Conservation (phyloP, 1,140 invertebrate genomes). For the Drosophila pruinosa region DNA sequence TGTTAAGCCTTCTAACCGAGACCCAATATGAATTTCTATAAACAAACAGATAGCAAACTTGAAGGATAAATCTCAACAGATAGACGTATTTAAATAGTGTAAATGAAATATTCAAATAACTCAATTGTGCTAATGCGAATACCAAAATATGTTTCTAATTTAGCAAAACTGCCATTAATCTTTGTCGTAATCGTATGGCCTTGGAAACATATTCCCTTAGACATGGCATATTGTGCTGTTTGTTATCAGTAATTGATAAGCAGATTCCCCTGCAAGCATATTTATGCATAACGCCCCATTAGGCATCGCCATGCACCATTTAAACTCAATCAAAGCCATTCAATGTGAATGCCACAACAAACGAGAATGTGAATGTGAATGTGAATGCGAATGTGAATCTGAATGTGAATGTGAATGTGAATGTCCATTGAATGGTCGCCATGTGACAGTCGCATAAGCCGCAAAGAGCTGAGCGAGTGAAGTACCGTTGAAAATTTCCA, state of each 20-base stretch:
- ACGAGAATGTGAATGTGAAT: neutral
- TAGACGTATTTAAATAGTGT: too few species aligned
- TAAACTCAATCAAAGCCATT: slow-evolving; percentile 68
- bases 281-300: slow-evolving; percentile 49
- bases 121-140: too few species aligned
- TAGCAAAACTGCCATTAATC: neutral
- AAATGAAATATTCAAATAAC: too few species aligned
- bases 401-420: slow-evolving; percentile 26
- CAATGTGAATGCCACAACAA: slow-evolving; percentile 8
- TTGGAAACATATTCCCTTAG: neutral
- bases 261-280: neutral
- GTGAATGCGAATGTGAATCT: slow-evolving; percentile 43
- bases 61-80: too few species aligned
- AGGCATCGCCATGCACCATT: slow-evolving; percentile 56
- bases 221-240: neutral
- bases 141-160: too few species aligned
- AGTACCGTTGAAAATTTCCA: slow-evolving; percentile 58
- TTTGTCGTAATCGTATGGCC: neutral
- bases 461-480: slow-evolving; percentile 51
- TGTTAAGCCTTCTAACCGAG: too few species aligned
- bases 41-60: too few species aligned
- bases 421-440: slow-evolving; percentile 64
- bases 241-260: slow-evolving; percentile 7
- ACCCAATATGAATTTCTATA: too few species aligned
- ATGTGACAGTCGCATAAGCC: slow-evolving; percentile 66